phyloP scores from a whole-genome alignment of 1,140 invertebrate genomes.

The Drosophila bifasciata region DNA sequence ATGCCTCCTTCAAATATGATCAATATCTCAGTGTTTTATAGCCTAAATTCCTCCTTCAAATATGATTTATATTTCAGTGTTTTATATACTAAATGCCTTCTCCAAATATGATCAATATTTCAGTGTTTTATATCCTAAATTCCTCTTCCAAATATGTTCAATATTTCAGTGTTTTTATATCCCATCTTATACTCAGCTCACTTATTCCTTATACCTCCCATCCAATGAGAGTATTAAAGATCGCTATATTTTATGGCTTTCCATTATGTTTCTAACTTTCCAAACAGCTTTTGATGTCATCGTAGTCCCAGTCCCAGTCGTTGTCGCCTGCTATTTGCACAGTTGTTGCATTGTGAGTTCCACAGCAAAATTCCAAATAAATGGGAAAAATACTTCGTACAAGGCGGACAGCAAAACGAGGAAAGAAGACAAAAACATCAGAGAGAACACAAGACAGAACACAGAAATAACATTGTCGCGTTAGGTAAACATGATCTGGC shows the following conservation, averaged over 20 bases:
- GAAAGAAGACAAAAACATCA: conserved; percentile 27
- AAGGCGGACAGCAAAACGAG: conserved; percentile 49
- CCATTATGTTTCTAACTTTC: conserved; percentile 73
- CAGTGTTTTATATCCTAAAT: no score
- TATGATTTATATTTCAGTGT: no score
- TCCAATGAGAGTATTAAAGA: conserved; percentile 38
- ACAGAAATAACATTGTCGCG: conserved; percentile 63
- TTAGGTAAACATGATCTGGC: conserved; percentile 78
- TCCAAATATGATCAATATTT: no score
- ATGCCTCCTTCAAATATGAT: no score
- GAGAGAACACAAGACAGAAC: conserved; percentile 11
- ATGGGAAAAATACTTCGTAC: conserved; percentile 53
- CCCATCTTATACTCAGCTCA: neutral
- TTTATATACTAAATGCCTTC: no score
- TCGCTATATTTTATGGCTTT: conserved; percentile 44
- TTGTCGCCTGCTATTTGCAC: conserved; percentile 78
- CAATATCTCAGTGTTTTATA: no score
- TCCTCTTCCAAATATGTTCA: no score
- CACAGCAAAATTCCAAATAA: conserved; percentile 74
- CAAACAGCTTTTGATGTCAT: conserved; percentile 68
- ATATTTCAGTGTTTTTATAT: no score
- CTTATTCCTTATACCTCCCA: conserved; percentile 7
- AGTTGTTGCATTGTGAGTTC: conserved; percentile 73
- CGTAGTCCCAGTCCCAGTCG: conserved; percentile 33
- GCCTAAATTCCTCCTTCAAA: no score